Percentiles rank a stretch among this genome's conserved stretches.
Evolutionary conservation across 2,113 vertebrate genomes (phyloP).

Genomic region (Pseudorasbora parva): DNA sequence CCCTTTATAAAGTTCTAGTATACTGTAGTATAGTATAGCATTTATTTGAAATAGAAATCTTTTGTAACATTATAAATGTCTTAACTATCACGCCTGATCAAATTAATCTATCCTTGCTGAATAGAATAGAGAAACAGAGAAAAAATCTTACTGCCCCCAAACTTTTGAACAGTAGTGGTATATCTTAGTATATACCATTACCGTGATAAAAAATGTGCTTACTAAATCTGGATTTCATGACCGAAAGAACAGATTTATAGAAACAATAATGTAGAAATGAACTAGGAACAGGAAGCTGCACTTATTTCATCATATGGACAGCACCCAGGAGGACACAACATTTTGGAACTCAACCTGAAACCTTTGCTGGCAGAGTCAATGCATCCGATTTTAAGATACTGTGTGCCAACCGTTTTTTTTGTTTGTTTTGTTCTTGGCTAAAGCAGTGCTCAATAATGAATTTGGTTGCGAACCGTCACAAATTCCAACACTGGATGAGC

Average conservation of each 20-base stretch:
- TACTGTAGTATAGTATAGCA: no score
- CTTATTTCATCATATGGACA: conserved; percentile 32
- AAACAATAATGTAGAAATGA: conserved; percentile 32
- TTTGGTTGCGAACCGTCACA: neutral
- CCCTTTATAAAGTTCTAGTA: no score
- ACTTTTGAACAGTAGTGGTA: neutral
- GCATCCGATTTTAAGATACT: neutral
- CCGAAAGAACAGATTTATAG: conserved; percentile 34
- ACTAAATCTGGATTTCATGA: conserved; percentile 27
- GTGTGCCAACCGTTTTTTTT: neutral
- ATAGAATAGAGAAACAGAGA: no score
- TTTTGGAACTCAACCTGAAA: conserved; percentile 5
- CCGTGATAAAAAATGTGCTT: neutral
- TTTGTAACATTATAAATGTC: neutral
- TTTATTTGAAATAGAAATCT: neutral
- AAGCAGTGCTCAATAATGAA: neutral
- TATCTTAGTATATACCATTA: neutral
- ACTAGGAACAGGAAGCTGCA: neutral
- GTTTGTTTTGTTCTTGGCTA: neutral
- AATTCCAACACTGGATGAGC: neutral
- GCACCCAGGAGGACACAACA: neutral
- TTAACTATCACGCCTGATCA: no score
- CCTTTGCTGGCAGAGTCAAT: conserved; percentile 17
- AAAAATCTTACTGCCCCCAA: neutral
- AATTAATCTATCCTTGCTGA: no score